phyloP scores from a whole-genome alignment of 2,888 invertebrate species.

The Alviniconcha strummeri region DNA sequence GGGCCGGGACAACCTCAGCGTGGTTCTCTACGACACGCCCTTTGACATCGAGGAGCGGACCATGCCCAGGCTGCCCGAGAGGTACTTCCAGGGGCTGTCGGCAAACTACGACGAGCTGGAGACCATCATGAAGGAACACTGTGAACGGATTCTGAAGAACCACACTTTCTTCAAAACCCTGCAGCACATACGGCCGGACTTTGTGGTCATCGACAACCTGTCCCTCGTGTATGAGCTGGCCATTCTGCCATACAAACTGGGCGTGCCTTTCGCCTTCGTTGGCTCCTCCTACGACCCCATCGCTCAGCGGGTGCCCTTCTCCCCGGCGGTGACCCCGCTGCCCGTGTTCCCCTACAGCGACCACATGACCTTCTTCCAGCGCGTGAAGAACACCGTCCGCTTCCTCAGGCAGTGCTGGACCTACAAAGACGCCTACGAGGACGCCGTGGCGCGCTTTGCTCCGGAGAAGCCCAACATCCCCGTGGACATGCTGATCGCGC shows the following conservation, averaged over 20 bases:
- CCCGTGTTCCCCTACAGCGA: constrained; percentile 23
- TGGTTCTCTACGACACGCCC: constrained; percentile 28
- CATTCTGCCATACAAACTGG: constrained; percentile 36
- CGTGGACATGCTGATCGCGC: constrained; percentile 35
- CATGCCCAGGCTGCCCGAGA: constrained; percentile 30
- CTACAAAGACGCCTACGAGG: constrained; percentile 19
- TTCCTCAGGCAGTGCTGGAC: constrained; percentile 19
- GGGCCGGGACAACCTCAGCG: constrained; percentile 10
- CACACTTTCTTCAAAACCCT: constrained; percentile 30
- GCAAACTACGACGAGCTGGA: constrained; percentile 28
- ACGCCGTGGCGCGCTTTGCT: constrained; percentile 36
- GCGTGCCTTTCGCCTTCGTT: constrained; percentile 35
- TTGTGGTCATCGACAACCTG: constrained; percentile 29
- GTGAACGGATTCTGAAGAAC: constrained; percentile 32
- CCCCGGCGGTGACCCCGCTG: constrained; percentile 28
- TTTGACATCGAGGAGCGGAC: constrained; percentile 27
- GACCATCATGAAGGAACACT: constrained; percentile 26
- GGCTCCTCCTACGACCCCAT: constrained; percentile 31
- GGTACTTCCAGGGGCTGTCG: constrained; percentile 29
- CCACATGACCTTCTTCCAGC: constrained; percentile 32
- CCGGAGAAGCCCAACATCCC: constrained; percentile 41
- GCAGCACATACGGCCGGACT: constrained; percentile 26
- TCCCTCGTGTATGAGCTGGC: constrained; percentile 32
- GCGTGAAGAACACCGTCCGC: constrained; percentile 32
- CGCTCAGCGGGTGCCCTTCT: constrained; percentile 30